These are phyloP conservation scores for Drosophila parvula DNA, from an alignment of 1,140 invertebrate genomes.

Conservation along the genomic window DNA sequence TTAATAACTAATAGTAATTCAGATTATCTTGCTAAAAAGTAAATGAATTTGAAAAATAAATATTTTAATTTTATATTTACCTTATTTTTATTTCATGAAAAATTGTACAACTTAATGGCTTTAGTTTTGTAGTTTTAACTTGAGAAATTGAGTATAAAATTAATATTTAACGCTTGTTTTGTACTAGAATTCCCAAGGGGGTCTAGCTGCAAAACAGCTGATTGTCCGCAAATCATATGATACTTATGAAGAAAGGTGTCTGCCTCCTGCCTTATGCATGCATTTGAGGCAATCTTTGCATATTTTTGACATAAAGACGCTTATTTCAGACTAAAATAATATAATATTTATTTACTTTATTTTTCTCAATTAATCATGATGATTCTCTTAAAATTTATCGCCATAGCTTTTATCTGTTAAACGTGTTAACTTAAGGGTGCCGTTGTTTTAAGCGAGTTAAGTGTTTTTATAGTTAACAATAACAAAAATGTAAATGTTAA, in stretches of 20 bases:
- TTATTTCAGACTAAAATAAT: background rate
- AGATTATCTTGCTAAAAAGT: background rate
- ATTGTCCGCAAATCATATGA: too few relatives aligned
- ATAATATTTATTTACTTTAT: too few relatives aligned
- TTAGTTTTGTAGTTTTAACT: background rate
- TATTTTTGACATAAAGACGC: background rate
- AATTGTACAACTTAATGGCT: background rate
- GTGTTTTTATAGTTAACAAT: background rate
- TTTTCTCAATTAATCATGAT: too few relatives aligned
- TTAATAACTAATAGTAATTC: background rate
- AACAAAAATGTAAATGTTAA: background rate
- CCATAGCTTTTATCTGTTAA: background rate
- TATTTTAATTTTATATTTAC: too few relatives aligned
- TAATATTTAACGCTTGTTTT: too few relatives aligned
- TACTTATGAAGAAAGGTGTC: too few relatives aligned
- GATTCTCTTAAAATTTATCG: too few relatives aligned
- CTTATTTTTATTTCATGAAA: background rate
- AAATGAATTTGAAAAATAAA: background rate
- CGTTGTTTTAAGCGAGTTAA: background rate
- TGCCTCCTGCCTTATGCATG: too few relatives aligned
- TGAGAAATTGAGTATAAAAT: background rate
- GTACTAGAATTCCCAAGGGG: background rate
- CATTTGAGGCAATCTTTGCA: too few relatives aligned
- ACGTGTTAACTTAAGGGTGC: background rate
- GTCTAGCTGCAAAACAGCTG: background rate